Evolutionary conservation across 2,888 invertebrate genomes (phyloP), one percentile per base, ranked within the genome.

Genomic region (Nemotelus pantherinus): DNA sequence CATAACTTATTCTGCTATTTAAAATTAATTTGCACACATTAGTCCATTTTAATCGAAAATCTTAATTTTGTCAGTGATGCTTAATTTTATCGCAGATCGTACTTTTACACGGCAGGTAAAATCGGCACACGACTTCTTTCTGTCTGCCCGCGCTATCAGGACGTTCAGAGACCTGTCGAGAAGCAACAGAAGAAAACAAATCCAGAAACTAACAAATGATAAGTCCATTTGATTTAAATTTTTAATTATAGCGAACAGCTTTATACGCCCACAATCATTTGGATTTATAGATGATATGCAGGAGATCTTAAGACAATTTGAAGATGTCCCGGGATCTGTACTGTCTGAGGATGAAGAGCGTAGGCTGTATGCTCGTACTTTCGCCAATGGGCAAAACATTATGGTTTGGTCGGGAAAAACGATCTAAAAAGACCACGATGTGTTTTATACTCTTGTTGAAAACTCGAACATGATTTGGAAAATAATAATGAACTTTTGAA

Each of bases 191-290:
- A 63, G 72, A 72, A 70, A 72, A 74, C 70, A 70, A 74, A 48
- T 25, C 47, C 47, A 48, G 48, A 45, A 63, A 74, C 74, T 79
- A 82, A 82, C 81, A 82, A 82, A 82, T 82, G 82, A 82, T 82
- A 82, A 82, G 81, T 82, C 82, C 82, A 81, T 82, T 82, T 82
- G 82, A 82, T 82, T 82, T 82, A 82, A 82, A 82, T 82, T 82
- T 82, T 82, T 82, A 82, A 82, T 82, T 82, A 82, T 82, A 81
- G 81, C 79, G 80, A 81, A 82, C 82, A 82, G 82, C 80, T 81
- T 81, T 82, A 81, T 81, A 82, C 82, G 82, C 82, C 82, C 82
- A 82, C 82, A 78, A 80, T 79, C 81, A 81, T 82, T 82, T 81
- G 81, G 81, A 82, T 81, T 82, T 82, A 82, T 82, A 81, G 81